Evolutionary conservation across 2,888 invertebrate species (phyloP), one percentile per base, ranked within the genome.

Genomic region (Ormyrus nitidulus): DNA sequence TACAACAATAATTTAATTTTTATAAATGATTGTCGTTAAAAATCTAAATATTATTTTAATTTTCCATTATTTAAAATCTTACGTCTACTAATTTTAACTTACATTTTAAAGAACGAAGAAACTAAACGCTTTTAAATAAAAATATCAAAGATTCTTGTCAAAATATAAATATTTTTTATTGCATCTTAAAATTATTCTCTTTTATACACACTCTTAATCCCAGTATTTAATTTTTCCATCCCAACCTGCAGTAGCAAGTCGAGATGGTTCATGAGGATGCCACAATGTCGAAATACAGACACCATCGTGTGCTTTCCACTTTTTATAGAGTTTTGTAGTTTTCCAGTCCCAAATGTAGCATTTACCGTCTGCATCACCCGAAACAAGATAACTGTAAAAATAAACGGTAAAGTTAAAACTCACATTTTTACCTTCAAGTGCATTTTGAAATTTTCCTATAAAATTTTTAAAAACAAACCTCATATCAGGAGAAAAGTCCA

Each of bases 341-440:
- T 99, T 99, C 99, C 99, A 99, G 89, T 99, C 99, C 99, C 99
- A 99, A 64, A 99, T 95, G 91, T 98, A 99, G 86, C 98, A 95
- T 91, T 99, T 99, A 9, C 99, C 99, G 92, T 99, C 99, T 0
- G 99, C 99, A 91, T 99, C 99, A 0, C 99, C 99, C 0, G 98
- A 99, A 73, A 98, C 95, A 59, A 99, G 92, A 90, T 99, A 99
- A 87, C 98, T 98, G 91, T 19, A 93, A 93, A 89, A 90, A 91
- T 75, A 75, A 65, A 68, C 65, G 61, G 48, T 54, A 73, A 19
- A 53, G 34, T 64, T 58, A 34, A 73, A 34, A 13, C 34, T n/a
- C 3, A 56, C 10, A 11, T 19, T 34, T 34, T 34, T 34, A 34
- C 34, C 34, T 34, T 34, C 34, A 34, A 34, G 34, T 2, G 34